Conservation (phyloP, 2,113 vertebrate species). For the Labeo catla region DNA sequence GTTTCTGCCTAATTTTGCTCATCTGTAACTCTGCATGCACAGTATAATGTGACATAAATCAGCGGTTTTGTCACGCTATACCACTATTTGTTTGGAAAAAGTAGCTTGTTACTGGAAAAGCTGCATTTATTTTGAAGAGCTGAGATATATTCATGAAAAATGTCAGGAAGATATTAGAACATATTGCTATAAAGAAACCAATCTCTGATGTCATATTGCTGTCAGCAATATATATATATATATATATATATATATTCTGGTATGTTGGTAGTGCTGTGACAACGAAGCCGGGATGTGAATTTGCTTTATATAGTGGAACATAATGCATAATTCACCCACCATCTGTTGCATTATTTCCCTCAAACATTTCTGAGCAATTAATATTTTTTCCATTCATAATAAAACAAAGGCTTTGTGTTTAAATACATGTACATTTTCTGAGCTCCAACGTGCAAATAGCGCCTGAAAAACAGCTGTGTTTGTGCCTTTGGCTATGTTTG, state of each 20-base stretch:
- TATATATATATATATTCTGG: neutral
- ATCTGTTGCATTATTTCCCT: conserved; percentile 27
- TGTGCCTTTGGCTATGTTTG: neutral
- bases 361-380: neutral
- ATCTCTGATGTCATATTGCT: neutral
- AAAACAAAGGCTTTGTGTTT: neutral
- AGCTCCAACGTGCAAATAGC: neutral
- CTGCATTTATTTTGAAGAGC: neutral
- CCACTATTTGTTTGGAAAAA: neutral
- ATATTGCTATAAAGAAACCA: neutral
- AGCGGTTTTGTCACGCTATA: neutral
- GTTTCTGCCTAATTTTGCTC: neutral
- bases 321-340: conserved; percentile 31
- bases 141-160: neutral
- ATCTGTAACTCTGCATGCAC: neutral
- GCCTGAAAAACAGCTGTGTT: neutral
- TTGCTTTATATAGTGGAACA: conserved; percentile 12
- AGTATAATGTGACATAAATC: neutral
- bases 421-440: neutral
- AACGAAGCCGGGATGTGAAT: neutral
- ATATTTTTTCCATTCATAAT: neutral
- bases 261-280: neutral
- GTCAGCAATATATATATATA: neutral
- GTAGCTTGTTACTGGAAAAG: neutral
- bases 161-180: neutral